Base-by-base conservation (phyloP, 2,888 invertebrate genomes). In the Endotricha flammealis region DNA sequence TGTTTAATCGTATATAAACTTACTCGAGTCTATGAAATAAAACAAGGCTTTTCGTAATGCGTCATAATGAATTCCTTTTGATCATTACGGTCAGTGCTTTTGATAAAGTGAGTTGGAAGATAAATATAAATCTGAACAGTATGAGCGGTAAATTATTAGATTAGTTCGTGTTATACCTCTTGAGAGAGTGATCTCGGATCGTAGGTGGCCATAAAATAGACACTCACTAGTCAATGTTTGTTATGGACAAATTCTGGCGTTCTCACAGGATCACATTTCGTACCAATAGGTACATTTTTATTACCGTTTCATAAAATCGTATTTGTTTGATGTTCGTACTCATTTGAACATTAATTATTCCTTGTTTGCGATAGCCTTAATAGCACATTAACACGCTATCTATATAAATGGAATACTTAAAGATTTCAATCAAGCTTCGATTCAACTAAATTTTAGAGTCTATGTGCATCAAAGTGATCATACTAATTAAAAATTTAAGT, bases 201-300 rank as follows among this genome's bases (percentile, higher is more conserved):
- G 48, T 50, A 50, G 41, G 46, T 48, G 41, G 47, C 48, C 57
- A 58, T 65, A 60, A 64, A 64, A 57, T 58, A 61, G 57, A 55
- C 46, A 28, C 28, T 29, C 46, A 28, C 28, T 29, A 12, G 16
- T 31, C n/a, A 28, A 28, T 14, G 9, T 28, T 28, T 28, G 28
- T 13, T 12, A 28, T 28, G n/a, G 13, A 28, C 28, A 20, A 30
- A 30, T 11, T 14, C 1, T 30, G 11, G 30, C 10, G 6, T 12
- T 20, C 16, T 20, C 20, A 17, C 17, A 20, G 30, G 20, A 11
- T 20, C 11, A 3, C 11, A 17, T 17, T 30, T 30, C 12, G 7
- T 3, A 8, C 8, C 28, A 28, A 28, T 28, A 3, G n/a, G n/a
- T n/a, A n/a, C n/a, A 7, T 10, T 8, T 31, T 12, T 22, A 31